Base-by-base conservation (phyloP, 2,113 vertebrate genomes). In the Ia io region DNA sequence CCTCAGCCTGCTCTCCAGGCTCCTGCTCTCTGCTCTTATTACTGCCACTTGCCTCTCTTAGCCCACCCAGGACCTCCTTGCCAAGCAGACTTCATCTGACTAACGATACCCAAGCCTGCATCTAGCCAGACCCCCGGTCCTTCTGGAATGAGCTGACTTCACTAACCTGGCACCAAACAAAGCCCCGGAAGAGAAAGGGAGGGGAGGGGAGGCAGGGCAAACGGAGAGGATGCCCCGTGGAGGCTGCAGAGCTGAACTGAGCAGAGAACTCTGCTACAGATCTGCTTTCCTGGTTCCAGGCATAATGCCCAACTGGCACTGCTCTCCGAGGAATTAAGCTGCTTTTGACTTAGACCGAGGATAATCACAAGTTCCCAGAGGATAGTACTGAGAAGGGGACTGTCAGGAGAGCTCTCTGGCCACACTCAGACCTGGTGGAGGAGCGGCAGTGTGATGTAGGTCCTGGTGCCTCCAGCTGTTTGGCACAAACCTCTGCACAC, bases 251-350 rank as follows among this genome's bases (percentile, higher is more conserved):
- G 53, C 35, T 77, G 76, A 65, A 56, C 4, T 5, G 83, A 94
- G 86, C 32, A 37, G 84, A 73, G 70, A 83, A 85, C 76, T 25
- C 47, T 78, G 95, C 95, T 84, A 93, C 67, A 59, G 74, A 96
- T 93, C 85, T 92, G 88, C 49, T 51, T 86, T 53, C 93, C 84
- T 96, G n/a, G 22, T 53, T 90, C 86, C 47, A 93, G 95, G 96
- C 92, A 88, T 82, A 82, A 90, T 93, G 95, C 97, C 92, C 95
- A 96, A 95, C 95, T 97, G 98, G 98, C 96, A 95, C 95, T 82
- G 95, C 77, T 95, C 98, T 98, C 96, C 97, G 96, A 97, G 97
- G 95, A 98, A 98, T 96, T 97, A 98, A 98, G 97, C 96, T 6
- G 89, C 23, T 86, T 96, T 97, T 95, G 97, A 97, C 97, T 98